Evolutionary conservation across 53 echinoderm and acorn worm species (phyloP).

Genomic region (Patiria pectinifera): DNA sequence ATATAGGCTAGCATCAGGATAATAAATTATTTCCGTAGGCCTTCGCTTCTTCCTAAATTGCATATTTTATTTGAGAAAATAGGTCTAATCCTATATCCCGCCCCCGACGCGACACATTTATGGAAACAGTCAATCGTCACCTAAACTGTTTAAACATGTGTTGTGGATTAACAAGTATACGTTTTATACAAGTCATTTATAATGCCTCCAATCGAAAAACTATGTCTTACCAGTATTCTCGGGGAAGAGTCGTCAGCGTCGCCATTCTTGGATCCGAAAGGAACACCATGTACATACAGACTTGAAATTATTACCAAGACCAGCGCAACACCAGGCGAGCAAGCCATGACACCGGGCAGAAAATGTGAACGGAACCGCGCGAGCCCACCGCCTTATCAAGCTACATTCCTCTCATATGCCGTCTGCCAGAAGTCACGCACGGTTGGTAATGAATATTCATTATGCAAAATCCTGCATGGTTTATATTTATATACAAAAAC

Average conservation of each 20-base stretch:
- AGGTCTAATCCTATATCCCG: not conserved
- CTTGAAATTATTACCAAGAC: not conserved
- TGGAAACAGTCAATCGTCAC: too few relatives aligned
- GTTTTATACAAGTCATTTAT: too few relatives aligned
- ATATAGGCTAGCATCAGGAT: too few relatives aligned
- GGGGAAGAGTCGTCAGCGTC: not conserved
- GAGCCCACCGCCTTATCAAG: not conserved
- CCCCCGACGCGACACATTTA: too few relatives aligned
- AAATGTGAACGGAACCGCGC: not conserved
- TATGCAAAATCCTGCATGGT: not conserved
- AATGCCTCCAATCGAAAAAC: too few relatives aligned
- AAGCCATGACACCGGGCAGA: not conserved
- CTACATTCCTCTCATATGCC: not conserved
- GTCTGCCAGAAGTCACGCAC: not conserved
- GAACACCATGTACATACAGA: constrained; percentile 3
- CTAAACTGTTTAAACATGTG: too few relatives aligned
- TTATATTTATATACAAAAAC: too few relatives aligned
- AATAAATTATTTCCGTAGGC: too few relatives aligned
- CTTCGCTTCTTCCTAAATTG: too few relatives aligned
- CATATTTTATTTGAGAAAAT: too few relatives aligned
- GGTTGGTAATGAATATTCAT: not conserved
- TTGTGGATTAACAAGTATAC: too few relatives aligned
- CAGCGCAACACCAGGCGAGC: not conserved
- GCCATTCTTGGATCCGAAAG: not conserved
- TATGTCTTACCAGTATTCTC: not conserved